phyloP scores from a whole-genome alignment of 2,888 invertebrate genomes.

The Acheta domesticus region DNA sequence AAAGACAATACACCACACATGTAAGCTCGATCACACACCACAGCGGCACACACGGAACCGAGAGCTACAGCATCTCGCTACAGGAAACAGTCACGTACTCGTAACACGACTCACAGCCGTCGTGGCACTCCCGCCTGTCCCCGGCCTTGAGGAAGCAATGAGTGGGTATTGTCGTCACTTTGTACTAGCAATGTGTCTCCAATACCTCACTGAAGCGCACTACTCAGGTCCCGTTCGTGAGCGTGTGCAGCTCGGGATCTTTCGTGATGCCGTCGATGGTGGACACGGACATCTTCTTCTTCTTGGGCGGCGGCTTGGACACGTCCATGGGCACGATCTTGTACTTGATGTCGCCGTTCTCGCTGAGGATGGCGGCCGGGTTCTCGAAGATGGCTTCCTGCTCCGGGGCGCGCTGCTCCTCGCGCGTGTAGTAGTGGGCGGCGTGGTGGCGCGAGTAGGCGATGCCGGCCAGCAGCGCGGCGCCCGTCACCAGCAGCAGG shows the following conservation, averaged over 20 bases:
- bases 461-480: slow-evolving; percentile 48
- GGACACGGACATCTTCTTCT: slow-evolving; percentile 39
- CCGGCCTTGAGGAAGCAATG: background rate
- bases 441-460: slow-evolving; percentile 67
- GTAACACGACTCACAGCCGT: background rate
- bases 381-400: slow-evolving; percentile 48
- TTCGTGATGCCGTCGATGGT: slow-evolving; percentile 43
- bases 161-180: background rate
- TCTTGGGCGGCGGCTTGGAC: slow-evolving; percentile 30
- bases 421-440: slow-evolving; percentile 75
- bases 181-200: slow-evolving; percentile 37
- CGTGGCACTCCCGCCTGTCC: background rate
- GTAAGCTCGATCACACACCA: slow-evolving; percentile 9
- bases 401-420: slow-evolving; percentile 57
- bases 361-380: slow-evolving; percentile 48
- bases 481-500: slow-evolving; percentile 50
- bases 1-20: background rate
- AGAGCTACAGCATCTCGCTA: slow-evolving; percentile 18
- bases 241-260: slow-evolving; percentile 41
- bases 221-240: slow-evolving; percentile 41
- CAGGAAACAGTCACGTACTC: background rate
- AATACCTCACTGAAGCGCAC: slow-evolving; percentile 36
- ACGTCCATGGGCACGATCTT: slow-evolving; percentile 33
- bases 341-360: slow-evolving; percentile 51
- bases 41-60: background rate